These are phyloP conservation scores for Cavia porcellus DNA, from an alignment of 2,113 vertebrate species.

Conservation along the genomic window DNA sequence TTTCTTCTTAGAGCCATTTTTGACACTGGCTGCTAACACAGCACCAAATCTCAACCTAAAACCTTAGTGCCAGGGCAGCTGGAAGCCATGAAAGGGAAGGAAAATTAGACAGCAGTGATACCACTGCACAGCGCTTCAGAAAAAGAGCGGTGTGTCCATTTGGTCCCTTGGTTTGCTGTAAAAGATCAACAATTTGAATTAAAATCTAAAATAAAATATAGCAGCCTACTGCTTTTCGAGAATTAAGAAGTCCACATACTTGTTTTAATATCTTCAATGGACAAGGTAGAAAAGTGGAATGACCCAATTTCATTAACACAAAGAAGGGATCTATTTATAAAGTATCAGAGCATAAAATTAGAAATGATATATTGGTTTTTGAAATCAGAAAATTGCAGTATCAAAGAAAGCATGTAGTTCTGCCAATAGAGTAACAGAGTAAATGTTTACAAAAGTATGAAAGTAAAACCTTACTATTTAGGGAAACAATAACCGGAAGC, in stretches of 20 bases:
- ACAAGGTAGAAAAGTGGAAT: slow-evolving; percentile 42
- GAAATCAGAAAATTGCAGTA: slow-evolving; percentile 58
- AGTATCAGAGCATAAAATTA: slow-evolving; percentile 70
- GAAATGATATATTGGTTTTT: slow-evolving; percentile 63
- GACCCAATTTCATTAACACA: slow-evolving; percentile 48
- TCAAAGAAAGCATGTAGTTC: slow-evolving; percentile 51
- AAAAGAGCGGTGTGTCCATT: background rate
- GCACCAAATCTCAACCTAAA: slow-evolving; percentile 6
- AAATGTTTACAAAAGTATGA: slow-evolving; percentile 7
- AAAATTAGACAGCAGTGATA: background rate
- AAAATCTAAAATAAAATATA: slow-evolving; percentile 48
- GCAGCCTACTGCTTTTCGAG: background rate
- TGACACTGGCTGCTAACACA: background rate
- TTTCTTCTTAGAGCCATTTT: slow-evolving; percentile 11
- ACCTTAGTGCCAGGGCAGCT: background rate
- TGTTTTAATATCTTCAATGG: slow-evolving; percentile 37
- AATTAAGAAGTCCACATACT: background rate
- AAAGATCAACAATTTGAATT: slow-evolving; percentile 50
- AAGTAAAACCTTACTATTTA: slow-evolving; percentile 38
- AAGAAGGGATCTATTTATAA: slow-evolving; percentile 56
- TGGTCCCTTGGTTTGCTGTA: slow-evolving; percentile 31
- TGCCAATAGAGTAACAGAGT: slow-evolving; percentile 30
- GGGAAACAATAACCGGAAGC: background rate
- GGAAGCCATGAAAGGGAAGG: background rate
- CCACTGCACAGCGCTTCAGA: background rate